phyloP scores from a whole-genome alignment of 2,113 vertebrate genomes.

The Pyxicephalus adspersus region DNA sequence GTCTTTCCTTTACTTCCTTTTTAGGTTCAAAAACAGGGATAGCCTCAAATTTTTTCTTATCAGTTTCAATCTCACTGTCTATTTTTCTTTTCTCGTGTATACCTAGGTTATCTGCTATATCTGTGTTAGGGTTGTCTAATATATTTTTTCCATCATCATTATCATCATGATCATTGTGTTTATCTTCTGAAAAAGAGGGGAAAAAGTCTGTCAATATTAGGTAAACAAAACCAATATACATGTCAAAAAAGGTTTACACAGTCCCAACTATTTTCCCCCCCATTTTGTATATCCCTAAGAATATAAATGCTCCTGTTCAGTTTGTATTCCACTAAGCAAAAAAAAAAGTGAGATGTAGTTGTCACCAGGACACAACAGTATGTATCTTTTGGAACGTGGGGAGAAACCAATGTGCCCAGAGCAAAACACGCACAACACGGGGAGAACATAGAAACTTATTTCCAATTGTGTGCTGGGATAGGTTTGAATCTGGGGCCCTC shows the following conservation, averaged over 20 bases:
- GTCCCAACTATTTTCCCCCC: too few relatives aligned
- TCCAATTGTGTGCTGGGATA: too few relatives aligned
- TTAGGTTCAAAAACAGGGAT: conserved; percentile 78
- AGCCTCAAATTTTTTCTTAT: conserved; percentile 87
- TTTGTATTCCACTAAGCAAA: neutral
- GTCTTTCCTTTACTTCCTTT: conserved; percentile 79
- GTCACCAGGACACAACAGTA: too few relatives aligned
- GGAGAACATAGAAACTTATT: too few relatives aligned
- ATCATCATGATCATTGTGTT: conserved; percentile 81
- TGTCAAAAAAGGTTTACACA: neutral
- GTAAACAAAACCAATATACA: neutral
- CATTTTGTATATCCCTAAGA: neutral
- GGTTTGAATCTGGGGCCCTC: too few relatives aligned
- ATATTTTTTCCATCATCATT: conserved; percentile 86
- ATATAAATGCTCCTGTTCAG: neutral
- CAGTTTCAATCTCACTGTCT: conserved; percentile 81
- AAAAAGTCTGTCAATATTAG: neutral
- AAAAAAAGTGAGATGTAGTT: neutral
- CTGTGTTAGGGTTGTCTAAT: conserved; percentile 84
- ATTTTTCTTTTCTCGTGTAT: conserved; percentile 87
- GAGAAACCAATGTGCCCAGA: too few relatives aligned
- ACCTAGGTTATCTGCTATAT: conserved; percentile 80
- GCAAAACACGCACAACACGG: too few relatives aligned
- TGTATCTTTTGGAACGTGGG: too few relatives aligned
- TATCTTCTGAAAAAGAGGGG: conserved; percentile 80